Evolutionary conservation across 2,888 invertebrate species (phyloP), one percentile per base, ranked within the genome.

Genomic region (Rhyacophila evoluta): DNA sequence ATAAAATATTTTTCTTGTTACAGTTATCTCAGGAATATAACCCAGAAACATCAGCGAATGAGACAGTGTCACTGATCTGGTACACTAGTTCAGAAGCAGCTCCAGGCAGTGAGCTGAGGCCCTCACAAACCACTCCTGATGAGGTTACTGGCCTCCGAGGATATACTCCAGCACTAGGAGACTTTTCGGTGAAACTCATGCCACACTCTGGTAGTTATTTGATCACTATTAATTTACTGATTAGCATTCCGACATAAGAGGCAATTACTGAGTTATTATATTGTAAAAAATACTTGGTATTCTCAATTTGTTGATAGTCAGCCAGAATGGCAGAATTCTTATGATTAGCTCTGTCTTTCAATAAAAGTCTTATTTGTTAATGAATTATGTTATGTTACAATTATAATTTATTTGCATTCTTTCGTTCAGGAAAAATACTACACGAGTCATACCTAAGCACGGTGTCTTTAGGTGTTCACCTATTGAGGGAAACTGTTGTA

Each of bases 381-480:
- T n/a, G n/a, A n/a, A n/a, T n/a, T n/a, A n/a, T n/a, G n/a, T n/a
- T n/a, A n/a, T n/a, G n/a, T n/a, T n/a, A n/a, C n/a, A n/a, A n/a
- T n/a, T n/a, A n/a, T n/a, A n/a, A n/a, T n/a, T n/a, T n/a, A n/a
- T n/a, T n/a, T 27, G n/a, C 25, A n/a, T 29, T 11, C 69, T 8
- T 11, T 6, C 6, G 6, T 33, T 33, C 87, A 88, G 95, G 93
- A 4, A 90, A 88, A 37, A 86, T 94, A 0, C 87, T 93, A 5
- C 94, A 95, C 84, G 92, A 92, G 72, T 95, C 96, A 0, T 94
- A 92, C 84, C 87, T 96, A 0, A 93, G 94, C 83, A 94, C 95
- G 0, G 90, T 92, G 38, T 91, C 93, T 0, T 91, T 93, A 8
- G 94, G 95, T 0, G 85, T 96, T 0, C 92, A 94, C 84, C 86